Conservation (phyloP, 2,797 vertebrate species). For the Parambassis ranga region DNA sequence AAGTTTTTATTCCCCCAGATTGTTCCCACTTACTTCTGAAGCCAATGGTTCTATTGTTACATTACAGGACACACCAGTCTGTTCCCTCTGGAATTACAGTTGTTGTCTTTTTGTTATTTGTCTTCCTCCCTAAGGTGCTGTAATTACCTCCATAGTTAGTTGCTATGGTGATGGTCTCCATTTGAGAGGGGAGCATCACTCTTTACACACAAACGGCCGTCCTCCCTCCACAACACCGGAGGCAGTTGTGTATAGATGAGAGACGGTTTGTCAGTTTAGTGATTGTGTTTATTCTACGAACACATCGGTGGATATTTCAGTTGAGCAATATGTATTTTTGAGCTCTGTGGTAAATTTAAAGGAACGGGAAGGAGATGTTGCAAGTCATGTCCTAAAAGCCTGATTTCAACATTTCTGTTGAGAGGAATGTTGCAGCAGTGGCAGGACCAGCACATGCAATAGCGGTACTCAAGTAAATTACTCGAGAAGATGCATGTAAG, state of each 20-base stretch:
- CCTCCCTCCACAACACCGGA: neutral
- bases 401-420: slow-evolving; percentile 35
- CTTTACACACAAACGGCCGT: neutral
- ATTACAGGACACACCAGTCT: neutral
- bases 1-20: no score
- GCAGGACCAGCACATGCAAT: neutral
- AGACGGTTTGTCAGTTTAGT: neutral
- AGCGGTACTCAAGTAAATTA: neutral
- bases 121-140: slow-evolving; percentile 47
- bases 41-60: no score
- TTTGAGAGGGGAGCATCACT: slow-evolving; percentile 14
- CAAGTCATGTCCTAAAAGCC: slow-evolving; percentile 22
- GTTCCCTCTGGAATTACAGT: slow-evolving; percentile 14
- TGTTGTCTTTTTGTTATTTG: slow-evolving; percentile 44
- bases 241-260: neutral
- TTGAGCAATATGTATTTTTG: neutral
- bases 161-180: slow-evolving; percentile 41
- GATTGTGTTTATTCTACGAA: neutral
- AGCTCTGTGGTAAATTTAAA: slow-evolving; percentile 7
- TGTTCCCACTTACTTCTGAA: no score
- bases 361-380: slow-evolving; percentile 46
- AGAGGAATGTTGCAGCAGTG: slow-evolving; percentile 8
- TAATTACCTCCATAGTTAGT: slow-evolving; percentile 44
- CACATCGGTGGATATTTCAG: neutral
- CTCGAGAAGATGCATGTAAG: no score